phyloP scores from a whole-genome alignment of 2,113 vertebrate genomes.

The Motacilla tschutschensis region DNA sequence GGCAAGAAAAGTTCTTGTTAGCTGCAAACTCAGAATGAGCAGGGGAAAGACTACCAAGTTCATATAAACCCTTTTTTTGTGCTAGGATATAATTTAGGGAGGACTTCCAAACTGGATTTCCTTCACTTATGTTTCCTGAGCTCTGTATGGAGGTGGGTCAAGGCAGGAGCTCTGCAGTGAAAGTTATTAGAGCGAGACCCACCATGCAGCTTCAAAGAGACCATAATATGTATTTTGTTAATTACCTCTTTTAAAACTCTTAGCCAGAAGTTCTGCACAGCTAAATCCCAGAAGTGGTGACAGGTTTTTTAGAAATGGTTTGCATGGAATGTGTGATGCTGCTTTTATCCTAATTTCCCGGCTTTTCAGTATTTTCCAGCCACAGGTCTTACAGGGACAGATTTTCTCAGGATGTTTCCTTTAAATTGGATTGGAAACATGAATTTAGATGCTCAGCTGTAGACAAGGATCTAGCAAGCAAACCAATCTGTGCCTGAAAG shows the following conservation, averaged over 20 bases:
- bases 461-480: not conserved
- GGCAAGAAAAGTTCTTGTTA: not conserved
- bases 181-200: not conserved
- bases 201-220: not conserved
- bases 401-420: not conserved
- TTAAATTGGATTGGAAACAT: not conserved
- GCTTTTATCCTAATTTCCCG: not conserved
- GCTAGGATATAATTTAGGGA: not conserved
- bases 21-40: not conserved
- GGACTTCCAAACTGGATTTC: not conserved
- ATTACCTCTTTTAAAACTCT: not conserved
- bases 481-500: not conserved
- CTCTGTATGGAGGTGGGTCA: not conserved
- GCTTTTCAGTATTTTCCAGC: not conserved
- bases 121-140: not conserved
- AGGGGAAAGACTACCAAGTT: not conserved
- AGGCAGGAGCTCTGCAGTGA: fast-evolving
- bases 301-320: not conserved
- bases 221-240: conserved; percentile 1
- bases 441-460: not conserved
- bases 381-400: not conserved
- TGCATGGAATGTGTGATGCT: not conserved
- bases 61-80: not conserved
- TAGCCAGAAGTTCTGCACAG: not conserved
- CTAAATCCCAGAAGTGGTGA: not conserved